Evolutionary conservation across 2,888 invertebrate species (phyloP), one percentile per base, ranked within the genome.

Genomic region (Pseudeuparius sepicola): DNA sequence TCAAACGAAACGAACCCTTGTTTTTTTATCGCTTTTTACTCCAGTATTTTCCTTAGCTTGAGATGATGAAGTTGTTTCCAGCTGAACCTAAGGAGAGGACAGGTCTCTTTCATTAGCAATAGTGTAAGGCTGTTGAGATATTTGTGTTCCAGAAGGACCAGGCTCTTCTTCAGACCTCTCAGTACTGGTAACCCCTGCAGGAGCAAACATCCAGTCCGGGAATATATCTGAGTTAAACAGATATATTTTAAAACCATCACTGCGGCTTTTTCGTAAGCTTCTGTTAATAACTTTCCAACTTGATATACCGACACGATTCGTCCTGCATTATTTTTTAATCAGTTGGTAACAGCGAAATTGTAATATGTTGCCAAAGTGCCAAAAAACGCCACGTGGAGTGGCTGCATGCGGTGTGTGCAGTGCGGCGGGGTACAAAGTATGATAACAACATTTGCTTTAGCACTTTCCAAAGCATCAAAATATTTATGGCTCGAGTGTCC

Each of bases 221-320:
- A 29, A 29, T 11, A 29, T 29, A 29, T 14, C 17, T 14, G 29
- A 7, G 29, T 14, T 29, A 14, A 29, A 29, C 14, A 17, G 29
- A 29, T 14, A 4, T 6, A 29, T 29, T 9, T 17, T 17, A 3
- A 17, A 16, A 29, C 12, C 30, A 30, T 30, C 4, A 30, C 30
- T n/a, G 30, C 30, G 9, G 30, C 17, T n/a, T 17, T 17, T 30
- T 30, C 18, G 16, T 30, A 30, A 12, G 30, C 18, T 14, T 30
- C 17, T 17, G 18, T 12, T 18, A 30, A 30, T 9, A 30, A 16
- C 10, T 10, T 30, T 13, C 4, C 30, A 30, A 30, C 30, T 30
- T 30, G 17, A 30, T 17, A 30, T 3, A 30, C 17, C 12, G 30
- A 30, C 30, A 30, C 17, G 12, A 20, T 30, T 17, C 10, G 16